Evolutionary conservation across 2,888 invertebrate species (phyloP).

Genomic region (Euphydryas editha): DNA sequence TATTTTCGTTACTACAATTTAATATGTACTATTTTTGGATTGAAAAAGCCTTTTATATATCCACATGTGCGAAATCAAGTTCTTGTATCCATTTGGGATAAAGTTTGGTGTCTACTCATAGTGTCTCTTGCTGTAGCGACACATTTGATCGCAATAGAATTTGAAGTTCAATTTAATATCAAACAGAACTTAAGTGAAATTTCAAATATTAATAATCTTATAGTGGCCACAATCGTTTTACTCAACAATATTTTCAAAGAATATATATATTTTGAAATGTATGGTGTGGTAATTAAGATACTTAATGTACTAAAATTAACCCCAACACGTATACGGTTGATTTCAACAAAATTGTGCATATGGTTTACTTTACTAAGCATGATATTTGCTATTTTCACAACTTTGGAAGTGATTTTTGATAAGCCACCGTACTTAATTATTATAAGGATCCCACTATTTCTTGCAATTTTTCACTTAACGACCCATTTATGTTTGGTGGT

Average conservation of each 20-base stretch:
- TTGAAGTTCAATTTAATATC: conserved; percentile 40
- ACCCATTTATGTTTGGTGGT: conserved; percentile 55
- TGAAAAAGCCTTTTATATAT: conserved; percentile 49
- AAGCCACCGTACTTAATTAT: conserved; percentile 50
- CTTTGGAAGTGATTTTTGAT: conserved; percentile 49
- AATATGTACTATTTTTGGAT: conserved; percentile 49
- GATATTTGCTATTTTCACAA: conserved; percentile 45
- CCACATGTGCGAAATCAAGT: conserved; percentile 19
- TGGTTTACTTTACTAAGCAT: conserved; percentile 47
- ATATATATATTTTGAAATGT: conserved; percentile 46
- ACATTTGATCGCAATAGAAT: conserved; percentile 41
- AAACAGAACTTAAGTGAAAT: conserved; percentile 49
- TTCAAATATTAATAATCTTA: conserved; percentile 49
- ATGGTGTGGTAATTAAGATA: conserved; percentile 45
- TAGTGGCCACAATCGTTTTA: conserved; percentile 48
- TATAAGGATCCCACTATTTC: conserved; percentile 55
- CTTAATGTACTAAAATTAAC: conserved; percentile 46
- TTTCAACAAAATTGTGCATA: conserved; percentile 54
- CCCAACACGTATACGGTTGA: conserved; percentile 44
- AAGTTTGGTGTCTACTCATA: conserved; percentile 50
- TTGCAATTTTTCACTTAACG: conserved; percentile 54
- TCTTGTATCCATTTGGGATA: conserved; percentile 32
- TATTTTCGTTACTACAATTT: conserved; percentile 50
- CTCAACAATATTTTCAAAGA: conserved; percentile 44
- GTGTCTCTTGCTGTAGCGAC: conserved; percentile 36